A percentile compares a stretch with the other conserved stretches of the same genome.
phyloP scores from a whole-genome alignment of 2,113 vertebrate species.

The Dasyornis broadbenti region DNA sequence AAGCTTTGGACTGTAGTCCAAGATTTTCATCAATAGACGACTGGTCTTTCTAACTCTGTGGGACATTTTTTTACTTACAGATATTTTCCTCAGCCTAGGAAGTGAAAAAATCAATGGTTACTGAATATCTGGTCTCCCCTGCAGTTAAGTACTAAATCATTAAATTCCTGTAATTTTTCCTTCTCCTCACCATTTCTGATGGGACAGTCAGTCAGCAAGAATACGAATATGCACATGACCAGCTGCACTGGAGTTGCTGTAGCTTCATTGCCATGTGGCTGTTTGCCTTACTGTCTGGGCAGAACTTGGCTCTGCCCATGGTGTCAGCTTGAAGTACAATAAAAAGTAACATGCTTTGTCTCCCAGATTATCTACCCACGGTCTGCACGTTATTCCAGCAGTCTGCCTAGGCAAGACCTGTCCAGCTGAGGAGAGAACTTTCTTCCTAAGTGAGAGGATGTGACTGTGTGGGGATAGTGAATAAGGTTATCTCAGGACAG shows the following conservation, averaged over 20 bases:
- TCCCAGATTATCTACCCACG: neutral
- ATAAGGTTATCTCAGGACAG: slow-evolving; percentile 46
- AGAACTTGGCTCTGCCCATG: neutral
- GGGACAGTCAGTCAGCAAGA: neutral
- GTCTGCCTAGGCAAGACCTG: neutral
- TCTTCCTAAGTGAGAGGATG: neutral
- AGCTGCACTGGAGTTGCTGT: neutral
- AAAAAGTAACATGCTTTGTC: neutral
- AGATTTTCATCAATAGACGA: neutral
- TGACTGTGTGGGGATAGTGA: neutral
- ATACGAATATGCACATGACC: accelerated
- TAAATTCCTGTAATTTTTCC: neutral
- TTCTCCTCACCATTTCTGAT: neutral
- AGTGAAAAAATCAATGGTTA: neutral
- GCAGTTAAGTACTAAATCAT: neutral
- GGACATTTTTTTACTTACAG: neutral
- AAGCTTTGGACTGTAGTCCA: neutral
- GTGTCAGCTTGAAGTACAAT: neutral
- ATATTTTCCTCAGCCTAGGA: neutral
- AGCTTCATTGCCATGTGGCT: neutral
- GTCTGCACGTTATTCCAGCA: neutral
- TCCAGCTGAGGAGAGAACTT: neutral
- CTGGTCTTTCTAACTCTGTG: neutral
- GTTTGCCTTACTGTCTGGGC: neutral
- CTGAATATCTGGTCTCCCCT: neutral